Evolutionary conservation across 1,140 invertebrate genomes (phyloP), one percentile per base, ranked within the genome.

Genomic region (Meloidogyne floridensis): DNA sequence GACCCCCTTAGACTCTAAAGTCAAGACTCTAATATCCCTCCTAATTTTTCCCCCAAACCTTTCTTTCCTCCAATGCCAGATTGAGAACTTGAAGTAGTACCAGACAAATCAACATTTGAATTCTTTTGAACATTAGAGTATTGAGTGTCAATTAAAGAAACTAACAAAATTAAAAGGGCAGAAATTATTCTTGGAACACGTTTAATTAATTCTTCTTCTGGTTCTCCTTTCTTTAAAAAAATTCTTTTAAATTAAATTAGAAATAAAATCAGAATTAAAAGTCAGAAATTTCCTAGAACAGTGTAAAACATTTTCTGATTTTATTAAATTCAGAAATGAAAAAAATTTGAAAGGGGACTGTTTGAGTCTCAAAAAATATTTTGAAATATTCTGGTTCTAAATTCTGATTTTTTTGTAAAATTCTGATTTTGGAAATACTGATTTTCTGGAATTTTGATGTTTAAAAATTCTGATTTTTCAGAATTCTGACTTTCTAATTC

Each of bases 81-180:
- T 13, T 32, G 47, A 76, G 13, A 18, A 76, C 47, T 32, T 42
- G 77, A 11, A 18, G 65, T 18, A 13, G 42, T 47, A 8, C 47
- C 72, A 51, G 81, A 47, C 15, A 18, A 20, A 80, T 53, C 72
- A 77, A 59, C 80, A 73, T 54, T 42, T 8, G 20, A 20, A 32
- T 72, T 70, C 32, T 82, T 84, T 71, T 81, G 84, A 32, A 83
- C 83, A 69, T 82, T 77, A 7, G 88, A 88, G 70, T 86, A 89
- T 65, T 90, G 87, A 3, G 85, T 80, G 75, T 89, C 88, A 0
- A 89, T 85, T 32, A 87, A 82, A 53, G 86, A 84, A n/a, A 83
- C 51, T 18, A 86, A 73, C 53, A 80, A 43, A 43, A 83, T 81
- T 32, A 86, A 72, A 54, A 89, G 72, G 15, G 82, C 77, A 47